A percentile compares a stretch with the other conserved stretches of the same genome.
These are phyloP conservation scores for Crossaster papposus DNA, from an alignment of 53 echinoderm and acorn worm species.

Conservation along the genomic window DNA sequence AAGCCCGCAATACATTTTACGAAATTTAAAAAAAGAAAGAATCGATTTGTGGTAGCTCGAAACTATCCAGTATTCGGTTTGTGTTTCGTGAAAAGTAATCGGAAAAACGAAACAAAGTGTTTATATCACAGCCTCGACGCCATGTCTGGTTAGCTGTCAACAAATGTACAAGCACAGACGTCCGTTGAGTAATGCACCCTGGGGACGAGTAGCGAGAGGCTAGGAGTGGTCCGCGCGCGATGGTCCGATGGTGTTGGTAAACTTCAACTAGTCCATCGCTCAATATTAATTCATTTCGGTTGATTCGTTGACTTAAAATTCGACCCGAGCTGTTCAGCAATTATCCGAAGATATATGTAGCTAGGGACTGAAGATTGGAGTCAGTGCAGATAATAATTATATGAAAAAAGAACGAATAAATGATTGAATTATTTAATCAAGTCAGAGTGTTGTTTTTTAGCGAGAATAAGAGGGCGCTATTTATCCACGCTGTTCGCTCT, in stretches of 20 bases:
- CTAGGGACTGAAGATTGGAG: too few species aligned
- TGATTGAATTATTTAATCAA: too few species aligned
- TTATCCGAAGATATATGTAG: too few species aligned
- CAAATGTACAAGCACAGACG: too few species aligned
- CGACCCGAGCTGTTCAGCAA: too few species aligned
- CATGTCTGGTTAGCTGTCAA: background rate
- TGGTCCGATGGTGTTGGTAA: slow-evolving; percentile 3
- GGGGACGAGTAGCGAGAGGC: slow-evolving; percentile 28
- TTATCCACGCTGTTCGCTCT: too few species aligned
- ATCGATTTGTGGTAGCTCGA: background rate
- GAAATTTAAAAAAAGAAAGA: background rate
- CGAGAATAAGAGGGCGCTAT: too few species aligned
- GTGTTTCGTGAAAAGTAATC: slow-evolving; percentile 25
- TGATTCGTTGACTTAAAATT: too few species aligned
- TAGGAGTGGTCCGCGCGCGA: slow-evolving; percentile 35
- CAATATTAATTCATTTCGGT: background rate
- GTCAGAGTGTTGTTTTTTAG: too few species aligned
- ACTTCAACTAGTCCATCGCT: slow-evolving; percentile 6
- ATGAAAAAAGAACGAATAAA: too few species aligned
- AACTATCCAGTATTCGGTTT: slow-evolving; percentile 8
- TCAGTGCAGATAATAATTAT: too few species aligned
- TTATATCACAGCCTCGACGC: slow-evolving; percentile 50
- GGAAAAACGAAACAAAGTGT: slow-evolving; percentile 19
- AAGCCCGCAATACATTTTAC: background rate
- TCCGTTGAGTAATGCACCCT: background rate